Percentiles rank a stretch among this genome's conserved stretches.
These are phyloP conservation scores for Stegana nigrithorax DNA, from an alignment of 2,888 invertebrate genomes.

Conservation along the genomic window DNA sequence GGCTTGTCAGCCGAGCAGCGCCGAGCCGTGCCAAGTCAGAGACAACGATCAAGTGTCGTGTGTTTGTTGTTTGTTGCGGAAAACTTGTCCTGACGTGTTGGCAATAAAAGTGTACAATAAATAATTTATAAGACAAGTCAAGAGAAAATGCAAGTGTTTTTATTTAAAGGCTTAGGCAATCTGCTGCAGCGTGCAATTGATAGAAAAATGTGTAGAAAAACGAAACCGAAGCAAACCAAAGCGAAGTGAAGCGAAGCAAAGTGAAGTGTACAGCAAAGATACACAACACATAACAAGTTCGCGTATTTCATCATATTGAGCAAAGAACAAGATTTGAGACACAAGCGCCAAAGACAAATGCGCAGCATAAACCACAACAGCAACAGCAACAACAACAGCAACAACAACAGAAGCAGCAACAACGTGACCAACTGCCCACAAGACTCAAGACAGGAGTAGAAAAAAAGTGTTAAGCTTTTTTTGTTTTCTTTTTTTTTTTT, in stretches of 20 bases:
- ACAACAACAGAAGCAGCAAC: too few species aligned
- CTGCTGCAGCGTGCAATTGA: neutral
- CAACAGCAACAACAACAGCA: neutral
- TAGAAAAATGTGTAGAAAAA: too few species aligned
- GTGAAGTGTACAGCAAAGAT: too few species aligned
- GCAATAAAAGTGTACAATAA: neutral
- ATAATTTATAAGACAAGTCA: conserved; percentile 15
- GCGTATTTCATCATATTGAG: conserved; percentile 27
- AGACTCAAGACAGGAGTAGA: conserved; percentile 17
- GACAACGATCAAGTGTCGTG: too few species aligned
- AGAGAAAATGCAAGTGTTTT: conserved; percentile 11
- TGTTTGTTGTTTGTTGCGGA: too few species aligned
- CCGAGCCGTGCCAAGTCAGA: too few species aligned
- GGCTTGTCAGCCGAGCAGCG: too few species aligned
- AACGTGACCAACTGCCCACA: conserved; percentile 12
- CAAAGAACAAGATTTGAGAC: conserved; percentile 2
- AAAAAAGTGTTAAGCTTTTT: conserved; percentile 26
- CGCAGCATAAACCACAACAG: conserved; percentile 6
- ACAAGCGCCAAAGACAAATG: neutral
- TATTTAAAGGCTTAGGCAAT: conserved; percentile 6
- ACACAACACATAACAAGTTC: too few species aligned
- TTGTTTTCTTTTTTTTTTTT: too few species aligned
- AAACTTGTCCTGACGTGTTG: conserved; percentile 6
- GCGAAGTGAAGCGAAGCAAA: too few species aligned
- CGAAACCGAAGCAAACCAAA: too few species aligned